Percentiles rank a stretch among this genome's conserved stretches.
Conservation (phyloP, 2,888 invertebrate genomes). For the Lepidonotus clava region DNA sequence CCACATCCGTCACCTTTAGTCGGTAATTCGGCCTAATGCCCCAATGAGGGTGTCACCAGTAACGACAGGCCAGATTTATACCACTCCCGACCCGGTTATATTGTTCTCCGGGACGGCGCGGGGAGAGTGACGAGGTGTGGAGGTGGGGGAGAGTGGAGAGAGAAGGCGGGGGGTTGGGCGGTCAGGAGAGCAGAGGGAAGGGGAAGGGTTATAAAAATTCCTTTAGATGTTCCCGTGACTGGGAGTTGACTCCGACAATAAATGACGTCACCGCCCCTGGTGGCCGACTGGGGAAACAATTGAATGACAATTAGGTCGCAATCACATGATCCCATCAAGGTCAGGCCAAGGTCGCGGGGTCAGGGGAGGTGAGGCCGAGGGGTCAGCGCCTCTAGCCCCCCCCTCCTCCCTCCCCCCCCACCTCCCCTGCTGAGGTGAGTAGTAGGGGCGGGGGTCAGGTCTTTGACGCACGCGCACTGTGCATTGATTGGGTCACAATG, state of each 20-base stretch:
- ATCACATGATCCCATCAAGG: constrained; percentile 31
- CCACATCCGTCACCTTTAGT: constrained; percentile 1
- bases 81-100: background rate
- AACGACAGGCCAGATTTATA: background rate
- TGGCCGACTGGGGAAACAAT: constrained; percentile 3
- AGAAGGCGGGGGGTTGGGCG: background rate
- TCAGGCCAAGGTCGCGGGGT: constrained; percentile 31
- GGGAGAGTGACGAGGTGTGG: background rate
- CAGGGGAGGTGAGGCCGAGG: background rate
- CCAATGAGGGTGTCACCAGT: background rate
- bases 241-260: constrained; percentile 14
- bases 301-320: constrained; percentile 39
- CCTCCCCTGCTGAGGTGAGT: background rate
- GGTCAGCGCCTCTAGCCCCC: no score
- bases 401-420: no score
- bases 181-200: background rate
- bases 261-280: background rate
- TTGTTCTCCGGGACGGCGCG: background rate
- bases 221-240: background rate
- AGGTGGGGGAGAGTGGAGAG: background rate
- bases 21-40: constrained; percentile 2
- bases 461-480: background rate
- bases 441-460: background rate
- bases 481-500: constrained; percentile 47
- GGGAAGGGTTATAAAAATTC: background rate